These are phyloP conservation scores for Daboia siamensis DNA, from an alignment of 2,113 vertebrate species.

Conservation along the genomic window DNA sequence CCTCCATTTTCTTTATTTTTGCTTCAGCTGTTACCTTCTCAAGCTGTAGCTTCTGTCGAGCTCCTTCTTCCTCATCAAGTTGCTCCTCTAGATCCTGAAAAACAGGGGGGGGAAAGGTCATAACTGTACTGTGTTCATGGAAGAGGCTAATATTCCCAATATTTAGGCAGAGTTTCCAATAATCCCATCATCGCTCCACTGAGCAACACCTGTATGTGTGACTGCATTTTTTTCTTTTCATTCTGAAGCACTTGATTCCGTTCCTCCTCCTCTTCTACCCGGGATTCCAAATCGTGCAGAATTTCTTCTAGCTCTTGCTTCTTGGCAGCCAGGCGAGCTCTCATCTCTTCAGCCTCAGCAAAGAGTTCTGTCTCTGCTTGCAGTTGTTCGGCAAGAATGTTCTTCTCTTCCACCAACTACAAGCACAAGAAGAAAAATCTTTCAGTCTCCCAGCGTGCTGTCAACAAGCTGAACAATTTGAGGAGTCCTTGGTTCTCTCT, in stretches of 20 bases:
- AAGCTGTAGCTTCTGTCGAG: constrained; percentile 93
- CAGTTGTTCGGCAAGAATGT: constrained; percentile 94
- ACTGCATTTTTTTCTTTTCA: constrained; percentile 98
- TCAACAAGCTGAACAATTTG: neutral
- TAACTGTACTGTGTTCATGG: neutral
- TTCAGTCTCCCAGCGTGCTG: fast-evolving
- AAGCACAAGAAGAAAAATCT: constrained; percentile 18
- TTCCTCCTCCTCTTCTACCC: constrained; percentile 97
- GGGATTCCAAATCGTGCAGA: constrained; percentile 92
- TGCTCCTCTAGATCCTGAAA: constrained; percentile 93
- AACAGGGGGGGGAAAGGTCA: neutral
- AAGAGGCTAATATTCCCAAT: neutral
- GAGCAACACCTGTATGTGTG: constrained; percentile 86
- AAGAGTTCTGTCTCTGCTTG: constrained; percentile 97
- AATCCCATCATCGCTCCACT: neutral
- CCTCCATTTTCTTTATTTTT: constrained; percentile 98
- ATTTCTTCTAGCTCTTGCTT: constrained; percentile 98
- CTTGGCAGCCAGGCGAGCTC: constrained; percentile 90
- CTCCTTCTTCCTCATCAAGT: constrained; percentile 94
- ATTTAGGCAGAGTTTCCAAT: neutral
- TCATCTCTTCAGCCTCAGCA: constrained; percentile 97
- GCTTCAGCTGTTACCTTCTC: constrained; percentile 97
- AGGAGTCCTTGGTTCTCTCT: neutral
- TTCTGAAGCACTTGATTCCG: constrained; percentile 92
- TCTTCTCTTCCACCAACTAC: constrained; percentile 93